Conservation (phyloP, 1,140 invertebrate species). For the Aphelenchoides fujianensis region DNA sequence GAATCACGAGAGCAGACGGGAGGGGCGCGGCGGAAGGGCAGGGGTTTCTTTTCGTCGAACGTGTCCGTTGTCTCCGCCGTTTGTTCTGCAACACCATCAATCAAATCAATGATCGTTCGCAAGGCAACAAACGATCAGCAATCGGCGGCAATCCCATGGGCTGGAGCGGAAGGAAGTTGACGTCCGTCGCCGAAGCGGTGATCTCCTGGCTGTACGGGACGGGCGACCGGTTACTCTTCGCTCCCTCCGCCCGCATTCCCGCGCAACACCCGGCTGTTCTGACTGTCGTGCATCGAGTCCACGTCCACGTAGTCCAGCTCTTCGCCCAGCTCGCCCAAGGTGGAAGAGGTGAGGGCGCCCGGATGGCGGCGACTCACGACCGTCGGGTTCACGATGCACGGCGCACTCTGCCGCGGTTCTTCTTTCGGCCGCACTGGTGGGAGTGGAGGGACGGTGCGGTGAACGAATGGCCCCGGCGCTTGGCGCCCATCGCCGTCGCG, state of each 20-base stretch:
- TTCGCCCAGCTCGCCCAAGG: constrained; percentile 1
- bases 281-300: constrained; percentile 13
- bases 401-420: background rate
- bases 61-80: background rate
- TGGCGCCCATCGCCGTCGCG: background rate
- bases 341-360: constrained; percentile 6
- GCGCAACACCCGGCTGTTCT: background rate
- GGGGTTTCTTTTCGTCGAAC: too few relatives aligned
- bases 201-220: constrained; percentile 12
- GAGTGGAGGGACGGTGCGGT: background rate
- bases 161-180: background rate
- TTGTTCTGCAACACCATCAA: too few relatives aligned
- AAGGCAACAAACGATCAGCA: too few relatives aligned
- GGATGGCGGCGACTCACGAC: background rate
- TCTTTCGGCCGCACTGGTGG: background rate
- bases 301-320: constrained; percentile 15
- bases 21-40: background rate
- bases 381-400: background rate
- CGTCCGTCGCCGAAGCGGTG: constrained; percentile 16
- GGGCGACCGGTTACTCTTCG: background rate
- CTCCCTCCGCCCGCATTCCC: background rate
- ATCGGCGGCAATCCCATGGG: background rate
- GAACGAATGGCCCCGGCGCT: background rate
- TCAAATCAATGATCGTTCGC: constrained; percentile 5
- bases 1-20: background rate